phyloP scores from a whole-genome alignment of 2,113 vertebrate genomes.

The rabbit (Oryctolagus cuniculus) region DNA sequence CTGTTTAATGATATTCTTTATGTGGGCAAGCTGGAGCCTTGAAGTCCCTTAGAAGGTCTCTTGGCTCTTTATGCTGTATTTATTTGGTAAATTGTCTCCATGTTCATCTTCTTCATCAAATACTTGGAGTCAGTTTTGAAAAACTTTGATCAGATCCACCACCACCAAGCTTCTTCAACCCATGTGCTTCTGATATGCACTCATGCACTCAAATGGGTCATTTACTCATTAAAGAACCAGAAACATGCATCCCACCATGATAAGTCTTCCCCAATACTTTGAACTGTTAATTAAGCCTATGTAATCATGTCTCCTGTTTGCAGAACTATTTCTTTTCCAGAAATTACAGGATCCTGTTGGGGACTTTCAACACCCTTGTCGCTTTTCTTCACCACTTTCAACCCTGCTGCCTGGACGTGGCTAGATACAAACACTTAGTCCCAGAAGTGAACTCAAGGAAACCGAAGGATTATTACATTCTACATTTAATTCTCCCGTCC shows the following conservation, averaged over 20 bases:
- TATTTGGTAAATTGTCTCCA: conserved; percentile 91
- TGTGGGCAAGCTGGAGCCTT: conserved; percentile 90
- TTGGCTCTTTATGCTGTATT: conserved; percentile 87
- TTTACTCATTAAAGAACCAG: conserved; percentile 89
- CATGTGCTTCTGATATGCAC: conserved; percentile 91
- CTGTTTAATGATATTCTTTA: conserved; percentile 90
- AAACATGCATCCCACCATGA: conserved; percentile 85
- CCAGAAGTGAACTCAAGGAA: conserved; percentile 51
- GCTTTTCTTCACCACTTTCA: conserved; percentile 33
- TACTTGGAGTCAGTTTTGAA: conserved; percentile 88
- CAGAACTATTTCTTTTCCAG: conserved; percentile 71
- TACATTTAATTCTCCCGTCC: conserved; percentile 25
- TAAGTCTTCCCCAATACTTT: conserved; percentile 84
- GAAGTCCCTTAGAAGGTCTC: conserved; percentile 88
- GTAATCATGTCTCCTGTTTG: conserved; percentile 83
- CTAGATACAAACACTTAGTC: conserved; percentile 11
- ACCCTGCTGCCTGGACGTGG: background rate
- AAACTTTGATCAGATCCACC: conserved; percentile 90
- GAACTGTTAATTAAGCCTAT: conserved; percentile 87
- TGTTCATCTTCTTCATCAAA: conserved; percentile 91
- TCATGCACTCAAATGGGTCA: conserved; percentile 83
- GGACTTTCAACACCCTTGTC: conserved; percentile 75
- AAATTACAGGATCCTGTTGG: conserved; percentile 76
- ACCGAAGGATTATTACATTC: conserved; percentile 8
- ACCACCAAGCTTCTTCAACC: conserved; percentile 83